Percentiles rank a stretch among this genome's conserved stretches.
Evolutionary conservation across 2,888 invertebrate species (phyloP).

Genomic region (Ganaspis brasiliensis): DNA sequence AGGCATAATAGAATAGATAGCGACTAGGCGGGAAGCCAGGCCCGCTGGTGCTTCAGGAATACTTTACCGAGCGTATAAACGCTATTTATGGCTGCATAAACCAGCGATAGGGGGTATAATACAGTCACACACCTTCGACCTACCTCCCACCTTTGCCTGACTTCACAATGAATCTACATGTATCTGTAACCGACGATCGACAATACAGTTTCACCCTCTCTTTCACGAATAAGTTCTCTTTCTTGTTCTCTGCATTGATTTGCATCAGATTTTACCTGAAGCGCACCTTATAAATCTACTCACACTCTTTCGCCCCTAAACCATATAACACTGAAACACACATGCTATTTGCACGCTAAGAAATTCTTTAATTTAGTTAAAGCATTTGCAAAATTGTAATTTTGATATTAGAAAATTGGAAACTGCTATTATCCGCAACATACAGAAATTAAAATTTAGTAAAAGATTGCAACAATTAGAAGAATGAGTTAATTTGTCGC

Average conservation of each 20-base stretch:
- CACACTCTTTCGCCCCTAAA: constrained; percentile 9
- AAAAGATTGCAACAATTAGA: no score
- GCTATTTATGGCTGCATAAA: constrained; percentile 79
- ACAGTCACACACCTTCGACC: constrained; percentile 71
- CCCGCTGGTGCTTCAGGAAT: constrained; percentile 73
- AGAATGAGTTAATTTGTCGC: no score
- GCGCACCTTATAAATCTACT: constrained; percentile 71
- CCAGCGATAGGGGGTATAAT: constrained; percentile 75
- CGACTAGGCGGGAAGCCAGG: constrained; percentile 73
- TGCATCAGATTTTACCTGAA: constrained; percentile 66
- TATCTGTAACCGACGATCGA: constrained; percentile 70
- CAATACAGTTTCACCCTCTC: constrained; percentile 61
- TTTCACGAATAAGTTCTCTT: constrained; percentile 47
- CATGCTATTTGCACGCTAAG: no score
- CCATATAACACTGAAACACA: background rate
- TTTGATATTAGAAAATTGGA: no score
- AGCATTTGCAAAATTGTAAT: background rate
- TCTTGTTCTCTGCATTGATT: constrained; percentile 72
- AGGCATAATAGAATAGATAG: constrained; percentile 78
- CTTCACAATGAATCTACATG: constrained; percentile 62
- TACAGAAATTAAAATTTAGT: no score
- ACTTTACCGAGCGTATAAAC: constrained; percentile 77
- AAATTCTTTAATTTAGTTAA: background rate
- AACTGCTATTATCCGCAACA: no score
- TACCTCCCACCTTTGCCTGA: constrained; percentile 46